Base-by-base conservation (phyloP, 2,888 invertebrate genomes). In the Tiphia femorata region DNA sequence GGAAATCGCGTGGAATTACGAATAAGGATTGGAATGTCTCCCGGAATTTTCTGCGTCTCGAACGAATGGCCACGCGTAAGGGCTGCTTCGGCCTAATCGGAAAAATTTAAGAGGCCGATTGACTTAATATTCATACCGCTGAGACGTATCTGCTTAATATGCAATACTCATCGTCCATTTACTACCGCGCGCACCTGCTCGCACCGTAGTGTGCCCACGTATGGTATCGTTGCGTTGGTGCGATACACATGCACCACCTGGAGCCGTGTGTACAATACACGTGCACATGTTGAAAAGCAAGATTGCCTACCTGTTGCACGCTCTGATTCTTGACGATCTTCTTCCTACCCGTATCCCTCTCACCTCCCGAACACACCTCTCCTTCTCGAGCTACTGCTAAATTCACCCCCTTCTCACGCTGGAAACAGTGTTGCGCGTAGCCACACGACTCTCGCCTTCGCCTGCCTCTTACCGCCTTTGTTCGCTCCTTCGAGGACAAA, bases 241-340 rank as follows among this genome's bases (percentile, higher is more conserved):
- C 48, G 57, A 58, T 51, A 38, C 55, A 56, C 48, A 29, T 52
- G n/a, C n/a, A n/a, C n/a, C n/a, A n/a, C n/a, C 52, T 30, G 37
- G n/a, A 17, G 21, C 30, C 20, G 20, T 38, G 40, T 38, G 33
- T 23, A 38, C 35, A 21, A 21, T 25, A 42, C 29, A 10, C 40
- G 37, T 21, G 27, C 42, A 41, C 38, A 48, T 25, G 41, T 35
- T 57, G 55, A 58, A 61, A 60, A 67, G 43, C 38, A 38, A 50
- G 50, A 60, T 67, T 52, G 52, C 64, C 72, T 73, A 75, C 75
- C 74, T 73, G 74, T 75, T 75, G 75, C 76, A 62, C 52, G 51
- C 40, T 53, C 48, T 38, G 44, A 59, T 61, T 67, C 50, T 49
- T 53, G 55, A 42, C 20, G 40, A 48, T 37, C 47, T 47, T 33